Conservation (phyloP, 2,113 vertebrate genomes). For the Falco punctatus region DNA sequence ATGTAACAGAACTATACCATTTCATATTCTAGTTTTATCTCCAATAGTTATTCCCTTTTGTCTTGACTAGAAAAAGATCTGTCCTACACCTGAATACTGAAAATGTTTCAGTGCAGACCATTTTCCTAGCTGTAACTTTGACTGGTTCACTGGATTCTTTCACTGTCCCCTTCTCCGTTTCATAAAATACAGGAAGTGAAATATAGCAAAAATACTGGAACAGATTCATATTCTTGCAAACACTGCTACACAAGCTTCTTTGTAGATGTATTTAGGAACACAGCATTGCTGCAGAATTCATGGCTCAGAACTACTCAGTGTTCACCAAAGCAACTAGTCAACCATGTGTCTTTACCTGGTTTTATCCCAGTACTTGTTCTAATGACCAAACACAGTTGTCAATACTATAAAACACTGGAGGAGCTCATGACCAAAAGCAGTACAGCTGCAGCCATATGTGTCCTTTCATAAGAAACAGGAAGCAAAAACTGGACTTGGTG, state of each 20-base stretch:
- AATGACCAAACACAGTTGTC: not conserved
- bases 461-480: not conserved
- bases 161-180: not conserved
- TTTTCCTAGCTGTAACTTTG: not conserved
- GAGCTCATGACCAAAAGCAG: not conserved
- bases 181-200: not conserved
- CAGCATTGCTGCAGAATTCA: not conserved
- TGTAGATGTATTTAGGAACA: not conserved
- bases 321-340: not conserved
- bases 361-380: not conserved
- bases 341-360: not conserved
- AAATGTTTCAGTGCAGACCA: not conserved
- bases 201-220: not conserved
- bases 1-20: not conserved
- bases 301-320: too few species aligned
- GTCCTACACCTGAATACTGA: not conserved
- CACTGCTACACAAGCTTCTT: not conserved
- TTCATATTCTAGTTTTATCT: not conserved
- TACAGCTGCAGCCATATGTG: not conserved
- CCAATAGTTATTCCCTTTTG: not conserved
- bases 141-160: not conserved
- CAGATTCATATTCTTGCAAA: not conserved
- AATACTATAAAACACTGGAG: not conserved
- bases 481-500: not conserved
- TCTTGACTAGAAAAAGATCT: not conserved